Evolutionary conservation across 2,113 vertebrate genomes (phyloP), one percentile per base, ranked within the genome.

Genomic region (Triplophysa rosa): DNA sequence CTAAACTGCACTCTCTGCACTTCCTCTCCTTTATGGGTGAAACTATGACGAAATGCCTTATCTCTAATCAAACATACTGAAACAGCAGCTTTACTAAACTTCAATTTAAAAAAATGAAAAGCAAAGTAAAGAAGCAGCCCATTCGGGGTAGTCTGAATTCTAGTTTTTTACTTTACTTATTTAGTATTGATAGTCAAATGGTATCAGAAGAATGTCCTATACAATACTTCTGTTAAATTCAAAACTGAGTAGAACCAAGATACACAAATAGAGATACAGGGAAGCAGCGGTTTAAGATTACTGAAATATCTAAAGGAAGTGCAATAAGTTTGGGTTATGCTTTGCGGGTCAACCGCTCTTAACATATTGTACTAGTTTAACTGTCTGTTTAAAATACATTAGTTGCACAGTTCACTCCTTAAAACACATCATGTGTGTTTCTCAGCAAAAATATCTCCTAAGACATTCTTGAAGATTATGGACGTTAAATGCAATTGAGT

Each of bases 221-320:
- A 11, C 3, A 21, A 52, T 52, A 52, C 49, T 9, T 45, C 8
- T 10, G 8, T 45, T 45, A 1, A 40, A 45, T 11, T 45, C 42
- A 45, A 45, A 2, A 45, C 2, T 45, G 42, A 45, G 29, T 33
- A 52, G 49, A 54, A 56, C 52, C n/a, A 37, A 7, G 8, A 45
- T 16, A 40, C 37, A 42, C 6, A 37, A 8, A 37, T 37, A 23
- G 17, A 17, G 29, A 65, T 8, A 58, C 19, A 66, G 11, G 4
- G 45, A 65, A 65, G 45, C 24, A 54, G 40, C 6, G 29, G 26
- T 19, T 52, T 23, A 6, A 24, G 6, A 52, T 77, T 49, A 65
- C 45, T 65, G 7, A 64, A 77, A 65, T 54, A 64, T 56, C 56
- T 40, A 58, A 79, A 79, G 81, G 37, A 76, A 79, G 19, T 33